Evolutionary conservation across 2,797 vertebrate species (phyloP), one percentile per base, ranked within the genome.

Genomic region (Paramormyrops hopkinsi): DNA sequence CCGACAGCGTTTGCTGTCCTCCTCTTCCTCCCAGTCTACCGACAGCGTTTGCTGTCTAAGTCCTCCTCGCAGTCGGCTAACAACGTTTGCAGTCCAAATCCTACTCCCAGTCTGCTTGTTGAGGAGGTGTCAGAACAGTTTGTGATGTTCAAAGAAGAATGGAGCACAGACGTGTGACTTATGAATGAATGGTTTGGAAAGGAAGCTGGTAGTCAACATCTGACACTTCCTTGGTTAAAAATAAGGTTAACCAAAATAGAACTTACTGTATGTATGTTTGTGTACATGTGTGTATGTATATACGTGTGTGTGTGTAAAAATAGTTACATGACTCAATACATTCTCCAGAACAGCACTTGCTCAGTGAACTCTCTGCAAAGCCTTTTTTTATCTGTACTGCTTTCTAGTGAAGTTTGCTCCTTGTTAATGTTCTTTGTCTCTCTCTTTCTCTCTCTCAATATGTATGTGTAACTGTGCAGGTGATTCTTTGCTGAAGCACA

Each of bases 401-500:
- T 33, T 69, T 33, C 65, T 69, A 14, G 22, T 44, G 25, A 25
- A n/a, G 44, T 25, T 41, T 46, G 11, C 25, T 50, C 29, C 48
- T 2, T 25, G 29, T 33, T 37, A n/a, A 44, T 37, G 6, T 0
- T 12, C 33, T 83, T 65, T 37, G 17, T 51, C 62, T 29, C 53
- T 65, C 12, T 53, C 17, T 65, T 1, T 25, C 29, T 17, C 12
- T 4, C 3, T 79, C 73, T 37, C 5, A 65, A 65, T 41, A 76
- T 76, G 14, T 41, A 19, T 79, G 37, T n/a, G 37, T 44, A 4
- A 5, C 37, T 41, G 37, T 29, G 0, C 6, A 94, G 98, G 98
- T 0, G 98, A 99, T 92, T 97, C 98, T 41, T 95, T 99, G 91
- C 94, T 97, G 91, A 99, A 99, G 92, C 98, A 99, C 96, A 97